These are phyloP conservation scores for Tricholauxania praeusta DNA, from an alignment of 2,888 invertebrate genomes.

Conservation along the genomic window DNA sequence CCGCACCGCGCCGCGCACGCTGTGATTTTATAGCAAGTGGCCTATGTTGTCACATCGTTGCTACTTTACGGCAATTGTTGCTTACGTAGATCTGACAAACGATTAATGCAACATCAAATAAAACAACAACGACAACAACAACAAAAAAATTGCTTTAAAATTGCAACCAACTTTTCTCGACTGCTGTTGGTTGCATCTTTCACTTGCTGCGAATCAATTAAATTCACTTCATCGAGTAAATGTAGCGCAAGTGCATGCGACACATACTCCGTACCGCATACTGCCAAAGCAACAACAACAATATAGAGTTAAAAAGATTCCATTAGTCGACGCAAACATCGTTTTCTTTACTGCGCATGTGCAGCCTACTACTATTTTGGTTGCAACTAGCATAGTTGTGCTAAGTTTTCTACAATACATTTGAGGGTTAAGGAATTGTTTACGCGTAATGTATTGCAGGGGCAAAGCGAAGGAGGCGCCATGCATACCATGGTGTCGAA, in stretches of 20 bases:
- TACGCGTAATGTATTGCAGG: no score
- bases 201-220: slow-evolving; percentile 22
- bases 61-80: neutral
- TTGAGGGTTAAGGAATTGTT: no score
- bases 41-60: neutral
- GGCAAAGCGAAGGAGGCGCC: no score
- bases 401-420: neutral
- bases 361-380: slow-evolving; percentile 5
- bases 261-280: neutral
- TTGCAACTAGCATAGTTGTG: neutral
- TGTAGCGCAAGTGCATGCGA: slow-evolving; percentile 21
- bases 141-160: slow-evolving; percentile 9
- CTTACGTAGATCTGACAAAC: neutral
- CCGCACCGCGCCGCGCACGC: neutral
- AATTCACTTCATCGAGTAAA: slow-evolving; percentile 2
- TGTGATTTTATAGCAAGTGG: neutral
- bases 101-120: neutral
- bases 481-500: no score
- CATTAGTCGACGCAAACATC: no score
- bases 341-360: slow-evolving; percentile 2
- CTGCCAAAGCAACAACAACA: neutral
- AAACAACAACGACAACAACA: neutral
- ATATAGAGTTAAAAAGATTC: neutral
- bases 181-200: slow-evolving; percentile 4
- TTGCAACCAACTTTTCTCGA: neutral